These are phyloP conservation scores for Resseliella maxima DNA, from an alignment of 2,888 invertebrate species.

Conservation along the genomic window DNA sequence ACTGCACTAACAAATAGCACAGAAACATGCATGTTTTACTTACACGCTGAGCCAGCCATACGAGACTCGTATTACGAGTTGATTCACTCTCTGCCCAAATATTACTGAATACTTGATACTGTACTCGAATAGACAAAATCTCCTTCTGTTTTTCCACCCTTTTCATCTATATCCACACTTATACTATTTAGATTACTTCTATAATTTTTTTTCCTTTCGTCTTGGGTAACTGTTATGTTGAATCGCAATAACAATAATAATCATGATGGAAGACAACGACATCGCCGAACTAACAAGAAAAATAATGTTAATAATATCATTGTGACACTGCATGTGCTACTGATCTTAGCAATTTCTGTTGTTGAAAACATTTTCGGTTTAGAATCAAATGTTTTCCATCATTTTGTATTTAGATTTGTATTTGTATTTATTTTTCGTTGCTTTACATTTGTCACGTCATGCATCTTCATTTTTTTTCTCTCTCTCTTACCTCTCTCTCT, in stretches of 20 bases:
- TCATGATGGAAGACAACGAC: slow-evolving; percentile 36
- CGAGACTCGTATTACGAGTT: background rate
- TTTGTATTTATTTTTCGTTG: background rate
- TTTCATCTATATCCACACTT: background rate
- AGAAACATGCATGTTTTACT: slow-evolving; percentile 37
- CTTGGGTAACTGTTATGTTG: slow-evolving; percentile 16
- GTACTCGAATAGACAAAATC: background rate
- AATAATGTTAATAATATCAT: slow-evolving; percentile 48
- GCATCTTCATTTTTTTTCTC: slow-evolving; percentile 4
- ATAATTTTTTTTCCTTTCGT: background rate
- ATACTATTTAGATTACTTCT: slow-evolving; percentile 1
- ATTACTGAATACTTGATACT: no score
- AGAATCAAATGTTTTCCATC: background rate
- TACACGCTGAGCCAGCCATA: background rate
- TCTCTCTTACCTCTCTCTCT: no score
- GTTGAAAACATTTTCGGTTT: background rate
- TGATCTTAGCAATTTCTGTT: background rate
- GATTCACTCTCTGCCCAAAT: background rate
- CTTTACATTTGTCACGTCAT: slow-evolving; percentile 1
- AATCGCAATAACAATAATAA: background rate
- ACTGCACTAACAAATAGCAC: background rate
- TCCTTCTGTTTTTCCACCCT: background rate
- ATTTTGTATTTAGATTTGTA: background rate
- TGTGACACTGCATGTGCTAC: slow-evolving; percentile 31
- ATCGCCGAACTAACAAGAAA: slow-evolving; percentile 43